Percentiles rank a stretch among this genome's conserved stretches.
Conservation (phyloP, 1,140 invertebrate species). For the Platyscapa corneri region DNA sequence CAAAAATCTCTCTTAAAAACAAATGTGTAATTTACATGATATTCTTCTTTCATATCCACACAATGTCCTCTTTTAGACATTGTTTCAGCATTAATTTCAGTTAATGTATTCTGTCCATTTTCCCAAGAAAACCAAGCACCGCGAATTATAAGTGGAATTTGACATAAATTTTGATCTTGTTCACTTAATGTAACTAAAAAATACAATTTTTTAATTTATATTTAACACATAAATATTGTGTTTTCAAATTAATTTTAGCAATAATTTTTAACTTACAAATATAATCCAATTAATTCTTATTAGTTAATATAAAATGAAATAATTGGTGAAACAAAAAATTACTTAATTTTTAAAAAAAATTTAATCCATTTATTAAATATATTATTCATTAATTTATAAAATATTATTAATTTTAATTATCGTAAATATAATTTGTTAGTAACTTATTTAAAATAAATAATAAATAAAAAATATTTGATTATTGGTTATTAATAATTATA, state of each 20-base stretch:
- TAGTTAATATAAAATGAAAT: too few relatives aligned
- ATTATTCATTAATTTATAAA: too few relatives aligned
- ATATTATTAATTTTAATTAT: too few relatives aligned
- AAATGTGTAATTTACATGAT: constrained; percentile 90
- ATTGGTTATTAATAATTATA: neutral
- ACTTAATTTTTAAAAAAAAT: too few relatives aligned
- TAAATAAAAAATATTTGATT: neutral
- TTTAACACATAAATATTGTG: neutral
- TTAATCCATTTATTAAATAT: too few relatives aligned
- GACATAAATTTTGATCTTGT: constrained; percentile 62
- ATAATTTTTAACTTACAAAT: neutral
- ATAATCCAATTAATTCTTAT: neutral
- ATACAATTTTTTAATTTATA: neutral
- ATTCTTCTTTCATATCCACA: constrained; percentile 81
- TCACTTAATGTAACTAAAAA: constrained; percentile 50
- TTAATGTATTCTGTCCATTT: constrained; percentile 87
- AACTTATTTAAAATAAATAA: neutral
- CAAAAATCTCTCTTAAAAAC: constrained; percentile 84
- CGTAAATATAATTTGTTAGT: neutral
- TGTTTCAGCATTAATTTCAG: constrained; percentile 84
- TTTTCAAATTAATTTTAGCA: neutral
- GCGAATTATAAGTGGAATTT: constrained; percentile 84
- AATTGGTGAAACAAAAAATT: too few relatives aligned
- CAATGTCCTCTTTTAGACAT: constrained; percentile 85
- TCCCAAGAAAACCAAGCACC: constrained; percentile 95